phyloP scores from a whole-genome alignment of 1,140 invertebrate species.

The Caenorhabditis latens region DNA sequence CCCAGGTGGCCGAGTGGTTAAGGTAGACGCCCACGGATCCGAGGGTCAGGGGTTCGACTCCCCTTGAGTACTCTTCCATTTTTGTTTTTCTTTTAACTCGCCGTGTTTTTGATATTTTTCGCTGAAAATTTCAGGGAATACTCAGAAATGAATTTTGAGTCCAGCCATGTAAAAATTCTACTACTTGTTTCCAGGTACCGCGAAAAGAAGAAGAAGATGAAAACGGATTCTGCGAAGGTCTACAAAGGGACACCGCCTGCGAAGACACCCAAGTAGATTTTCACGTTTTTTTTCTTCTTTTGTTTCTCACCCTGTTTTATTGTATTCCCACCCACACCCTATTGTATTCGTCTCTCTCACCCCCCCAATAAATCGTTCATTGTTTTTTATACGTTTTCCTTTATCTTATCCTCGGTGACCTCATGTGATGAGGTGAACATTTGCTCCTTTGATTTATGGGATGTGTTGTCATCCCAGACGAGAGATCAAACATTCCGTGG shows the following conservation, averaged over 20 bases:
- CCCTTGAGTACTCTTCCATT: too few species aligned
- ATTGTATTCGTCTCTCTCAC: neutral
- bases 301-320: neutral
- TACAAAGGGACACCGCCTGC: neutral
- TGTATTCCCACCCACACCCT: too few species aligned
- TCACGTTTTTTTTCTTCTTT: neutral
- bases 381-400: neutral
- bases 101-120: too few species aligned
- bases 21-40: too few species aligned
- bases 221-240: neutral
- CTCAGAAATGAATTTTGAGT: too few species aligned
- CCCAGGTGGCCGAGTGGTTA: too few species aligned
- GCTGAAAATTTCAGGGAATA: too few species aligned
- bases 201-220: neutral
- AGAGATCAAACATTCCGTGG: neutral
- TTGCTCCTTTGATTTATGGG: conserved; percentile 45
- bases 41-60: too few species aligned
- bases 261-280: neutral
- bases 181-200: neutral
- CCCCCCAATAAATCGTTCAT: neutral
- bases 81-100: too few species aligned
- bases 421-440: conserved; percentile 36
- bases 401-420: neutral
- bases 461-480: too few species aligned
- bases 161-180: too few species aligned